These are phyloP conservation scores for Drosophila tsacasi DNA, from an alignment of 1,140 invertebrate genomes.

Conservation along the genomic window DNA sequence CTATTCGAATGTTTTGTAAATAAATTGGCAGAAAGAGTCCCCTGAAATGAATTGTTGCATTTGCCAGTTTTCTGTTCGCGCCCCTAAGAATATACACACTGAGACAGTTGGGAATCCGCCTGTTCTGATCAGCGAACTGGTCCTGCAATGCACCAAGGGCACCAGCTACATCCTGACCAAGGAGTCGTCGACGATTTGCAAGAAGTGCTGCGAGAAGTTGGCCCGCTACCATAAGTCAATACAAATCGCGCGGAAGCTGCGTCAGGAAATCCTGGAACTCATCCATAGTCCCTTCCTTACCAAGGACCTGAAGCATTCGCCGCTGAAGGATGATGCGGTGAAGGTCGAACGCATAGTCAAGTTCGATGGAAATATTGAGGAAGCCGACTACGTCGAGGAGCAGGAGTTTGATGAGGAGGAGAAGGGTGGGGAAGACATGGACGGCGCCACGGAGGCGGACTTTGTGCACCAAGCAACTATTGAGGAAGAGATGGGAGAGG, in stretches of 20 bases:
- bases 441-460: conserved; percentile 7
- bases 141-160: conserved; percentile 66
- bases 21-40: conserved; percentile 24
- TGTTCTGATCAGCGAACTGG: conserved; percentile 63
- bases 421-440: conserved; percentile 11
- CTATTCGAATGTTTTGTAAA: conserved; percentile 35
- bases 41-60: conserved; percentile 73
- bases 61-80: conserved; percentile 72
- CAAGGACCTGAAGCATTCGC: conserved; percentile 48
- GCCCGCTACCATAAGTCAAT: conserved; percentile 69
- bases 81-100: conserved; percentile 63
- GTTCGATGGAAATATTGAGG: conserved; percentile 42
- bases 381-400: conserved; percentile 28
- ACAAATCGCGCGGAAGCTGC: conserved; percentile 63
- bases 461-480: conserved; percentile 27
- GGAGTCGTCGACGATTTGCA: conserved; percentile 62
- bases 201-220: conserved; percentile 70
- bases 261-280: conserved; percentile 66
- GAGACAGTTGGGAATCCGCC: conserved; percentile 70
- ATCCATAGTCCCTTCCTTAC: conserved; percentile 62
- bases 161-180: conserved; percentile 57
- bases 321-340: conserved; percentile 18
- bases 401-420: conserved; percentile 30
- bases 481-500: conserved; percentile 21
- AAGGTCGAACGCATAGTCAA: conserved; percentile 37